Evolutionary conservation across 2,888 invertebrate species (phyloP), one percentile per base, ranked within the genome.

Genomic region (Scrobipalpa atriplicella): DNA sequence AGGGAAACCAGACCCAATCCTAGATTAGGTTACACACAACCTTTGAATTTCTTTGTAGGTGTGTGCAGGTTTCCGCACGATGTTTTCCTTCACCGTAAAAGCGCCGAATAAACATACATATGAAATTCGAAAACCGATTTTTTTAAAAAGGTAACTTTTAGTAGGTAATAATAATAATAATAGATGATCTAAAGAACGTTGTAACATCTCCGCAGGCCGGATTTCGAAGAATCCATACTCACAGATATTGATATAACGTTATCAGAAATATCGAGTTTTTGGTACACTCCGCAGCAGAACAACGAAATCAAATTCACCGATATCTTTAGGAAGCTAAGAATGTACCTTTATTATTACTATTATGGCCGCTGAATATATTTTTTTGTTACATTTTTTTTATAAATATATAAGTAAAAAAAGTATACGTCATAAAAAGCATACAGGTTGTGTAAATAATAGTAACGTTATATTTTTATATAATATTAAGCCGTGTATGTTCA

Each of bases 311-410:
- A 10, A n/a, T 21, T 47, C 19, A 41, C 47, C 36, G 62, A 62
- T 10, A 2, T 62, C 8, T 2, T 47, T 29, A 62, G 29, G 2
- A 62, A 62, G n/a, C 21, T 62, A 21, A 47, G 62, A 29, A 62
- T 62, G 47, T 58, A 58, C n/a, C 13, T 47, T 10, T 62, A 62
- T 41, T 62, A 62, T 36, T 62, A 62, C 16, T 62, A 51, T 29
- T 41, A 41, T 39, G 38, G 58, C 58, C 38, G 58, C n/a, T 58
- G 36, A 58, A 58, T n/a, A 38, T 29, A 56, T 6, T 13, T 54
- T n/a, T 47, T 47, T 47, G 29, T 47, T n/a, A 47, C n/a, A 47
- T 1, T n/a, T 47, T 11, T 47, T 47, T 47, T 47, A n/a, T n/a
- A n/a, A n/a, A n/a, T n/a, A n/a, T n/a, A n/a, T 47, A n/a, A 29